Evolutionary conservation across 2,797 vertebrate species (phyloP), one percentile per base, ranked within the genome.

Genomic region (Diplodus sargus): DNA sequence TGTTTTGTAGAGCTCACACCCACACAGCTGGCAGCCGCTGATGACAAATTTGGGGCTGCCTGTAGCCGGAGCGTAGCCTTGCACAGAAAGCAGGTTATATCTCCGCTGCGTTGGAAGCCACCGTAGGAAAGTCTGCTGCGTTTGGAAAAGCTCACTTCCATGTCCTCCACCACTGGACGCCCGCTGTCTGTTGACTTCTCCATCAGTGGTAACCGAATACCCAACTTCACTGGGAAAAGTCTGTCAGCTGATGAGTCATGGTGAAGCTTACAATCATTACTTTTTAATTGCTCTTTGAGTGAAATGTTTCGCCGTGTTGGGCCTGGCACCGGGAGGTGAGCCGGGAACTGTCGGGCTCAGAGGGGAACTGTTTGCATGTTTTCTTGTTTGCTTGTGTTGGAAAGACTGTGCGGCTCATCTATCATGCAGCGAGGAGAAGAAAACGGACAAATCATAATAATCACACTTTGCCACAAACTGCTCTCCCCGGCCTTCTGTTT

Each of bases 381-480:
- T 92, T 84, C 75, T 86, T 89, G 87, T 94, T 94, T 93, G 90
- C 90, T 94, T 93, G 86, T 78, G 80, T 86, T 91, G 90, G 90
- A 91, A 61, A 10, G 12, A 30, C 65, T 51, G 43, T 30, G 51
- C 42, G 17, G 22, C 79, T 78, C 85, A 78, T 90, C 71, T 85
- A 89, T 91, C 81, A 88, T 51, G 71, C 67, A 76, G 69, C 68
- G 22, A 80, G 76, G 76, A 74, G 11, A 83, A 82, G 79, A 81
- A 90, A 74, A 73, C 60, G 85, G 82, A 82, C 82, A 83, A 95
- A 95, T 96, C 94, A 95, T 93, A 96, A 97, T 97, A 96, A 97
- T 97, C 95, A 92, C 95, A 95, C 92, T 91, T 95, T 94, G 94
- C 96, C 96, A 96, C 95, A 96, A 96, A 97, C 94, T 95, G 94